Base-by-base conservation (phyloP, 2,113 vertebrate genomes). In the Polyodon spathula region DNA sequence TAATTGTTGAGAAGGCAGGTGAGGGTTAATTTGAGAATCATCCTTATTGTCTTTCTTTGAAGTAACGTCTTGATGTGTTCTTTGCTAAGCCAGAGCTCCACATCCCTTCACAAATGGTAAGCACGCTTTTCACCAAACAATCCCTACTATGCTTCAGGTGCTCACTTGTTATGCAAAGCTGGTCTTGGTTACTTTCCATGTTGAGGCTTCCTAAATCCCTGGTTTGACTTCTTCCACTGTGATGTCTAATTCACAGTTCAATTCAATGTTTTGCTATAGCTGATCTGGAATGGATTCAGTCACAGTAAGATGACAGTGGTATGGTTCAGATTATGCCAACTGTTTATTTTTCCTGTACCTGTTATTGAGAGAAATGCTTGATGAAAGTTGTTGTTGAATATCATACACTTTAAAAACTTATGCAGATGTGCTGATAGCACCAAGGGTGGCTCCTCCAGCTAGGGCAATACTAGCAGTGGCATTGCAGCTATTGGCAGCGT, bases 141-240 rank as follows among this genome's bases (percentile, higher is more conserved):
- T 55, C 10, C 53, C 53, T 6, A 55, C 53, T 16, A 55, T 55
- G 53, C 53, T 55, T 55, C 53, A 55, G 53, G 53, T 55, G 53
- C 53, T 55, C 53, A 37, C n/a, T 55, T 55, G 53, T 4, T 55
- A 55, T 55, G 53, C 53, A 55, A 55, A 55, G 16, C 53, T 55
- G 53, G 16, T 37, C 53, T 54, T 55, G 53, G 53, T 55, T 37
- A 55, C 16, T 10, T 55, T n/a, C 53, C 53, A 55, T n/a, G n/a
- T 55, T 55, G 15, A 55, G 10, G 53, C 53, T 55, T 55, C 27
- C 53, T 55, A 55, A 55, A 55, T 55, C 27, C 5, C 17, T 55
- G 53, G 53, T 16, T 55, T 4, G 53, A 55, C 53, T 55, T 55
- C 53, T 37, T 53, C 53, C 53, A 27, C 53, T 55, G 53, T 55